Percentiles rank a stretch among this genome's conserved stretches.
phyloP scores from a whole-genome alignment of 2,888 invertebrate species.

The Drosophila meridionalis region DNA sequence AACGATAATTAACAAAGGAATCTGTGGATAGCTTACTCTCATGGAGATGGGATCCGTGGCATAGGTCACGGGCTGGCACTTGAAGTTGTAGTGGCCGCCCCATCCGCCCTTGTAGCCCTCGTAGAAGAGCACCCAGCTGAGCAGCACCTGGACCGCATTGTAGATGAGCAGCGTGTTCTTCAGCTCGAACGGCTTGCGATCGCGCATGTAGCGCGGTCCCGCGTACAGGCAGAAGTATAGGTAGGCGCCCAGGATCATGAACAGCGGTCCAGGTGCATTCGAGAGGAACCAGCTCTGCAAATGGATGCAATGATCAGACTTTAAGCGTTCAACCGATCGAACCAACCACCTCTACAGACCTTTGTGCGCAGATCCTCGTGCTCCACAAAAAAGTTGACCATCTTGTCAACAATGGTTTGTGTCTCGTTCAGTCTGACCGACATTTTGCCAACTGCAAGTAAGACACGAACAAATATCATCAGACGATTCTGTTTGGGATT shows the following conservation, averaged over 20 bases:
- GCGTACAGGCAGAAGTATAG: slow-evolving; percentile 91
- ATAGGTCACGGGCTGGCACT: slow-evolving; percentile 91
- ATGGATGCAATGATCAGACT: too few species aligned
- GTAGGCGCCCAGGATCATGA: slow-evolving; percentile 89
- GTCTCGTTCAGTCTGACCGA: slow-evolving; percentile 82
- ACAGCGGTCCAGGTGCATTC: slow-evolving; percentile 89
- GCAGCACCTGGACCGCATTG: slow-evolving; percentile 94
- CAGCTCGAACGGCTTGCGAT: slow-evolving; percentile 93
- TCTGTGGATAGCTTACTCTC: slow-evolving; percentile 83
- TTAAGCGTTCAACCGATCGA: too few species aligned
- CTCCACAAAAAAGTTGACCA: slow-evolving; percentile 85
- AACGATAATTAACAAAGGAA: not conserved
- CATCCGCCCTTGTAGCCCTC: slow-evolving; percentile 88
- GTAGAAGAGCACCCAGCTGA: slow-evolving; percentile 92
- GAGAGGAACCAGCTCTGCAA: slow-evolving; percentile 90
- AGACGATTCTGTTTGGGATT: not conserved
- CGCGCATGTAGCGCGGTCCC: slow-evolving; percentile 95
- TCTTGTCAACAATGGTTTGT: slow-evolving; percentile 83
- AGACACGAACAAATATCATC: slow-evolving; percentile 8
- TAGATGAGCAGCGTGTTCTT: slow-evolving; percentile 92
- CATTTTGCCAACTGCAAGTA: slow-evolving; percentile 71
- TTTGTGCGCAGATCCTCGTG: slow-evolving; percentile 84
- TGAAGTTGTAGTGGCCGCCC: slow-evolving; percentile 88
- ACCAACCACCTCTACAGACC: slow-evolving; percentile 34
- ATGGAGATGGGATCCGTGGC: slow-evolving; percentile 87